Evolutionary conservation across 2,113 vertebrate genomes (phyloP).

Genomic region (Alligator mississippiensis): DNA sequence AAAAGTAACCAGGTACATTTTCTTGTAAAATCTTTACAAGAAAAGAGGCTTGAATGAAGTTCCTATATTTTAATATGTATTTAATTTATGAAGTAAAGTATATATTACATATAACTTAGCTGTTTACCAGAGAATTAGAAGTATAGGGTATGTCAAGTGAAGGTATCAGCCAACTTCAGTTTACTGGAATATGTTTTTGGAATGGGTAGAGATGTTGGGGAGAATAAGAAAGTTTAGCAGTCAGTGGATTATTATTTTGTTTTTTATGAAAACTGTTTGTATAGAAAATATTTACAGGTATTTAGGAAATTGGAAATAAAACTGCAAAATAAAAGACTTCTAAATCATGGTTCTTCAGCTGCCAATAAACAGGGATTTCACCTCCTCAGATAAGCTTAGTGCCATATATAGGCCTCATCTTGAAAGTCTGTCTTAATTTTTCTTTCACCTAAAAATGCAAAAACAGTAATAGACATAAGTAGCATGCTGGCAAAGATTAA

Average conservation of each 20-base stretch:
- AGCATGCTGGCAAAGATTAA: conserved; percentile 46
- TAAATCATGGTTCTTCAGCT: neutral
- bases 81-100: neutral
- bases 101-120: neutral
- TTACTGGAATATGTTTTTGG: neutral
- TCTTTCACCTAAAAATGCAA: conserved; percentile 16
- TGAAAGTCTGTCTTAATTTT: neutral
- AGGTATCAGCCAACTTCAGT: neutral
- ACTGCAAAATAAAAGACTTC: neutral
- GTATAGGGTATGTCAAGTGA: neutral
- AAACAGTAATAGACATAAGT: conserved; percentile 12
- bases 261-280: conserved; percentile 7
- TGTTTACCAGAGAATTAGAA: neutral
- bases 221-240: neutral
- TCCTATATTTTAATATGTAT: neutral
- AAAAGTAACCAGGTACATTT: neutral
- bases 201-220: neutral
- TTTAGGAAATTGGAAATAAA: neutral
- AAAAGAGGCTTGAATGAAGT: neutral
- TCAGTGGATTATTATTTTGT: neutral
- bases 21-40: neutral
- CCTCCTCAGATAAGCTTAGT: neutral
- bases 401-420: neutral
- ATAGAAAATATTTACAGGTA: neutral
- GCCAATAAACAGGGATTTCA: neutral